Evolutionary conservation across 2,113 vertebrate genomes (phyloP).

Genomic region (Muntiacus reevesi): DNA sequence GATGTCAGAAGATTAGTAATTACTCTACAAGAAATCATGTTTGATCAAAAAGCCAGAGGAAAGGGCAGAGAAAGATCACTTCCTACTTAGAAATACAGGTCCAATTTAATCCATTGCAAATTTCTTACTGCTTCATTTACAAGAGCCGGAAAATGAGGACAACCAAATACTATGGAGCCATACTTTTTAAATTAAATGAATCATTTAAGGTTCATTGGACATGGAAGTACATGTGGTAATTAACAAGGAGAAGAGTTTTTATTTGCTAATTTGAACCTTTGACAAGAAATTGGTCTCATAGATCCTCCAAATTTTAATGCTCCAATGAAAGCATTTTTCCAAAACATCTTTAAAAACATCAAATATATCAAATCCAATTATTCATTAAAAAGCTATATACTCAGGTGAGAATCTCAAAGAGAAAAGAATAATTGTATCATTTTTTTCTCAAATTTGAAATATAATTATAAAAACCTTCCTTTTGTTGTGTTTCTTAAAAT

Average conservation of each 20-base stretch:
- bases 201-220: conserved; percentile 14
- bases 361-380: neutral
- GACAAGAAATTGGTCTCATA: neutral
- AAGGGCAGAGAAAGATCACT: conserved; percentile 66
- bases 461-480: conserved; percentile 26
- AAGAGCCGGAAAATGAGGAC: neutral
- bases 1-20: conserved; percentile 76
- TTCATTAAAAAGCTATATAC: neutral
- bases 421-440: neutral
- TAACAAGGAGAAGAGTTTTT: neutral
- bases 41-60: conserved; percentile 72
- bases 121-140: conserved; percentile 47
- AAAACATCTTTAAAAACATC: neutral
- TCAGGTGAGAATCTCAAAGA: neutral
- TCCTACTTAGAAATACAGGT: conserved; percentile 52
- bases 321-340: neutral
- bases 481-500: conserved; percentile 1
- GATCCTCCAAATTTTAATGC: neutral
- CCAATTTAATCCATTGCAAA: conserved; percentile 33
- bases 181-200: conserved; percentile 45
- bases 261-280: conserved; percentile 39
- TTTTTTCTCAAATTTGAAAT: neutral
- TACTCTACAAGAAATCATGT: conserved; percentile 64
- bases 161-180: neutral
- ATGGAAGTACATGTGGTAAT: neutral